Conservation (phyloP, 2,888 invertebrate genomes). For the Nephrotoma flavescens region DNA sequence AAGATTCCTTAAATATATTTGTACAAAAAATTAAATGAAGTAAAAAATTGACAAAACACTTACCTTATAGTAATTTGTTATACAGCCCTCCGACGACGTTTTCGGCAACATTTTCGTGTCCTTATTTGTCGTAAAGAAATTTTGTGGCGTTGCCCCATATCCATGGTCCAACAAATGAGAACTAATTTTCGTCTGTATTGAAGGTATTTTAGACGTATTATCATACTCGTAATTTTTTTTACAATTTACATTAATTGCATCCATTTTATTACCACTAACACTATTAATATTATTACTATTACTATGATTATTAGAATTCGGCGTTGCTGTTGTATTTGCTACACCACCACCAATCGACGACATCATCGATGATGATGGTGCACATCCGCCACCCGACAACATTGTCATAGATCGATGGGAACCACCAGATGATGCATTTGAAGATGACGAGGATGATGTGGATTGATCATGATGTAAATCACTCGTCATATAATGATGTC, state of each 20-base stretch:
- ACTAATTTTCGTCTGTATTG: conserved; percentile 32
- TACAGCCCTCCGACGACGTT: conserved; percentile 27
- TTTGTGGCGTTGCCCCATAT: conserved; percentile 68
- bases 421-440: conserved; percentile 6
- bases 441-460: conserved; percentile 7
- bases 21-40: background rate
- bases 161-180: conserved; percentile 76
- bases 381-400: background rate
- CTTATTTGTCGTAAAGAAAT: conserved; percentile 22
- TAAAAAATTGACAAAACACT: conserved; percentile 10
- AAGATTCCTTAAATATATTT: too few relatives aligned
- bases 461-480: conserved; percentile 5
- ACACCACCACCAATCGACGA: background rate
- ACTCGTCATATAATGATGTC: background rate
- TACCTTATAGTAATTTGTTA: conserved; percentile 32
- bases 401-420: background rate
- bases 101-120: conserved; percentile 24
- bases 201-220: background rate
- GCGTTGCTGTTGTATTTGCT: background rate
- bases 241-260: background rate
- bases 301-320: background rate
- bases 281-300: background rate
- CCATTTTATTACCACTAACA: background rate
- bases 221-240: background rate
- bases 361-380: background rate